phyloP scores from a whole-genome alignment of 2,113 vertebrate genomes.

The Serinus canaria region DNA sequence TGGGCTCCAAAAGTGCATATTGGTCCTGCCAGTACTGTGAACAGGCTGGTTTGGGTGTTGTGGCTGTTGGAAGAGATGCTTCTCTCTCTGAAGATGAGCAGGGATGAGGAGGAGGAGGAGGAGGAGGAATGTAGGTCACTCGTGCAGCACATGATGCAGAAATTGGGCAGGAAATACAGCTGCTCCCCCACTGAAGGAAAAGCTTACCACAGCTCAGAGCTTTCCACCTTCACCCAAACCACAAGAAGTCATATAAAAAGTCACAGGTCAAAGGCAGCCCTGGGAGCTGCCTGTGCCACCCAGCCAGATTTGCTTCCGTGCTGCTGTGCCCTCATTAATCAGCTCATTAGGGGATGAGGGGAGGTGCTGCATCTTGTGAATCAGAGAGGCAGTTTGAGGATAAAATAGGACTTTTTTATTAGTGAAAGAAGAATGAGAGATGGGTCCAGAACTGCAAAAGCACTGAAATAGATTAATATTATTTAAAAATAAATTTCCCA shows the following conservation, averaged over 20 bases:
- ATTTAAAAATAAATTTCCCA: background rate
- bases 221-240: conserved; percentile 65
- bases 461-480: background rate
- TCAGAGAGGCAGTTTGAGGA: background rate
- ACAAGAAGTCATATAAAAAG: conserved; percentile 52
- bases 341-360: background rate
- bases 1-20: background rate
- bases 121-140: conserved; percentile 56
- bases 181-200: conserved; percentile 24
- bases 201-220: conserved; percentile 35
- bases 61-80: background rate
- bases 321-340: background rate
- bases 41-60: background rate
- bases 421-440: background rate
- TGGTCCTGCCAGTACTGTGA: background rate
- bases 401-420: background rate
- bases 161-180: conserved; percentile 54
- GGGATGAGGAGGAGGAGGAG: background rate
- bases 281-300: background rate
- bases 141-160: background rate
- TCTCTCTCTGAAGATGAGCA: background rate
- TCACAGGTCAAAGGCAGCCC: conserved; percentile 27
- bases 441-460: background rate
- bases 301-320: background rate
- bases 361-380: background rate